phyloP scores from a whole-genome alignment of 1,140 invertebrate species.

The Zaprionus gabonicus region DNA sequence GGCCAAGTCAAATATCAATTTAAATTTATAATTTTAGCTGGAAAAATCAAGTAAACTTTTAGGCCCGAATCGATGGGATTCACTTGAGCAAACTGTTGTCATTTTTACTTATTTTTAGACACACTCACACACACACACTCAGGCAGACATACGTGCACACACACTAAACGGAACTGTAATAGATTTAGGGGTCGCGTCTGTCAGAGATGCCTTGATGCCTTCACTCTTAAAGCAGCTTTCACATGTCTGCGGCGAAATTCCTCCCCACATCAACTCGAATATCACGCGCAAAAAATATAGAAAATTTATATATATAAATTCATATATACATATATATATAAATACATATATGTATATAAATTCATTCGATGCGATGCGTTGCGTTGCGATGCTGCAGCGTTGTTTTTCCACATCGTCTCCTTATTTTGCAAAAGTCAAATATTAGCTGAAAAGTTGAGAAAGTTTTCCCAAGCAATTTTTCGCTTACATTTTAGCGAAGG shows the following conservation, averaged over 20 bases:
- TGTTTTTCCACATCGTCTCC: constrained; percentile 81
- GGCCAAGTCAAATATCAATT: constrained; percentile 67
- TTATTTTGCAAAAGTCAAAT: constrained; percentile 82
- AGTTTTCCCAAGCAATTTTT: constrained; percentile 83
- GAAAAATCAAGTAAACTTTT: constrained; percentile 33
- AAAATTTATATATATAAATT: constrained; percentile 58
- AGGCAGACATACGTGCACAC: background rate
- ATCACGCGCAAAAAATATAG: constrained; percentile 51
- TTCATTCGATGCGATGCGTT: constrained; percentile 51
- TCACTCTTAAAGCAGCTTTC: constrained; percentile 31
- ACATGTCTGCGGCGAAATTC: constrained; percentile 21
- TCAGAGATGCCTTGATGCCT: constrained; percentile 25
- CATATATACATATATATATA: constrained; percentile 29
- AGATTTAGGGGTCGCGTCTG: constrained; percentile 29
- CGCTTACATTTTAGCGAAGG: constrained; percentile 74
- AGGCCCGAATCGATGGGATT: constrained; percentile 51
- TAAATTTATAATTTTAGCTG: constrained; percentile 69
- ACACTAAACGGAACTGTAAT: constrained; percentile 18
- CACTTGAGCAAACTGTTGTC: constrained; percentile 41
- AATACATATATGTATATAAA: constrained; percentile 35
- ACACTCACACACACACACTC: constrained; percentile 3
- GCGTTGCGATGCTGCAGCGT: constrained; percentile 51
- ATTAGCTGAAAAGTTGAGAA: constrained; percentile 83
- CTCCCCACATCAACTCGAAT: constrained; percentile 65
- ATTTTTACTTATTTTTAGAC: constrained; percentile 40